These are phyloP conservation scores for Sarcophaga carnaria DNA, from an alignment of 2,888 invertebrate genomes.

Conservation along the genomic window DNA sequence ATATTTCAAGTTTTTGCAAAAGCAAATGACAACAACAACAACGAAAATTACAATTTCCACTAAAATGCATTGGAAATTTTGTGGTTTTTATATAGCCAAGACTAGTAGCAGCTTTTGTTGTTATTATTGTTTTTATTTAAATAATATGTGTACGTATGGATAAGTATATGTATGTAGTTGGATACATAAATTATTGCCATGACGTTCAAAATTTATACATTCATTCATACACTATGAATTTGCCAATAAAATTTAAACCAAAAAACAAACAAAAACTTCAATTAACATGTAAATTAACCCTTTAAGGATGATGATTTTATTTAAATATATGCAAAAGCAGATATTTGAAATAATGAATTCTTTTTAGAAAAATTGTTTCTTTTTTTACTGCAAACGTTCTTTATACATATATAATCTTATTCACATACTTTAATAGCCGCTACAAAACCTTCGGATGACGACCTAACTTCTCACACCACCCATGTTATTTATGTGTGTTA, in stretches of 20 bases:
- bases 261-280: background rate
- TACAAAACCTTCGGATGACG: too few species aligned
- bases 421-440: too few species aligned
- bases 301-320: too few species aligned
- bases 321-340: too few species aligned
- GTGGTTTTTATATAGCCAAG: slow-evolving; percentile 13
- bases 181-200: slow-evolving; percentile 19
- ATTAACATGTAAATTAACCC: too few species aligned
- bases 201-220: slow-evolving; percentile 18
- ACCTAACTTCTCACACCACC: too few species aligned
- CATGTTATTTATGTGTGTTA: too few species aligned
- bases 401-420: too few species aligned
- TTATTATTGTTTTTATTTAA: slow-evolving; percentile 1
- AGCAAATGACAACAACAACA: background rate
- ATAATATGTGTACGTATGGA: background rate
- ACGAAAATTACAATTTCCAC: slow-evolving; percentile 33
- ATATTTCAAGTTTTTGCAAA: slow-evolving; percentile 43
- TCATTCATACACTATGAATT: slow-evolving; percentile 2
- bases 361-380: too few species aligned
- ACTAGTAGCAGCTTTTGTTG: background rate
- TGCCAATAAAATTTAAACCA: slow-evolving; percentile 12
- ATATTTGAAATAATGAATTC: too few species aligned
- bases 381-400: too few species aligned
- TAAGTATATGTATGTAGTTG: background rate
- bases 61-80: slow-evolving; percentile 20